These are phyloP conservation scores for Nestor notabilis DNA, from an alignment of 2,113 vertebrate genomes.

Conservation along the genomic window DNA sequence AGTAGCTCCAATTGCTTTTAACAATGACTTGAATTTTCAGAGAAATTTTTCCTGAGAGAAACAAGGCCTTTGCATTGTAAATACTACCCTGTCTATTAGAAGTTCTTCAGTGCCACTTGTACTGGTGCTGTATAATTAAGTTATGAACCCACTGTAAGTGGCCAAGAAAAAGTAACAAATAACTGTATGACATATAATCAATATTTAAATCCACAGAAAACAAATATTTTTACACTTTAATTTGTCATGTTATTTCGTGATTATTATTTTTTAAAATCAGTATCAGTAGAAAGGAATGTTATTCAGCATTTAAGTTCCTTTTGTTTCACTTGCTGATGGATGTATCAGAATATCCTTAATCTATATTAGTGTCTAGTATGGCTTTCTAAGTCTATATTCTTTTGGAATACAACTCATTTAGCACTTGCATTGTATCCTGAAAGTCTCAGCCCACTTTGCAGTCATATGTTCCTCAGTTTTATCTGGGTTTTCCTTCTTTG, in stretches of 20 bases:
- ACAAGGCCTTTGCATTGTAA: not conserved
- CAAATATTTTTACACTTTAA: not conserved
- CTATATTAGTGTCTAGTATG: not conserved
- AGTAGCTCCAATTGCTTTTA: not conserved
- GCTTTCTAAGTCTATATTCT: not conserved
- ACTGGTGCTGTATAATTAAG: accelerated
- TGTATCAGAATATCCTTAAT: not conserved
- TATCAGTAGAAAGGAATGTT: not conserved
- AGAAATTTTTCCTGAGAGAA: not conserved
- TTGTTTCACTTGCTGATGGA: not conserved
- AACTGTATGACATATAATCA: not conserved
- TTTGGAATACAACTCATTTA: not conserved
- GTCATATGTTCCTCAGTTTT: not conserved
- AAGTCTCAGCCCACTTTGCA: not conserved
- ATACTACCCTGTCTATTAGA: not conserved
- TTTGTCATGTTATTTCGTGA: not conserved
- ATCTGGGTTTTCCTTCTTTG: accelerated
- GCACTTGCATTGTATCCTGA: not conserved
- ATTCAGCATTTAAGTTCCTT: not conserved
- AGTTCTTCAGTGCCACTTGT: not conserved
- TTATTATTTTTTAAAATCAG: not conserved
- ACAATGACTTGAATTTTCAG: not conserved
- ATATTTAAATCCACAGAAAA: not conserved
- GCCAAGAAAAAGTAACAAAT: not conserved
- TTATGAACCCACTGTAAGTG: not conserved